Conservation (phyloP, 2,113 vertebrate species). For the Charadrius vociferus region DNA sequence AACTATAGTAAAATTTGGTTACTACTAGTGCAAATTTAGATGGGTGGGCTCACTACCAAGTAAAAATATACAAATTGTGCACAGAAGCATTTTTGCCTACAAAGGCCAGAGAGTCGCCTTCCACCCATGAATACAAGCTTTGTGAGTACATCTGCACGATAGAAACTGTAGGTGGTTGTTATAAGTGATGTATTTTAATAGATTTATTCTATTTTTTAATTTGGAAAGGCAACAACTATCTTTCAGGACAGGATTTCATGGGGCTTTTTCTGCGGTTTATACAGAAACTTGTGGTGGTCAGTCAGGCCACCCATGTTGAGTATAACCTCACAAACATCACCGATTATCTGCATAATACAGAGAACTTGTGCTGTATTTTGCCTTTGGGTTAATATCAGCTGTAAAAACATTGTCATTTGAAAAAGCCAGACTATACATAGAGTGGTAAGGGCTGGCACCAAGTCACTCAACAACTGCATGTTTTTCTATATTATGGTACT, state of each 20-base stretch:
- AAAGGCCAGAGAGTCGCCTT: not conserved
- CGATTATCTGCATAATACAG: not conserved
- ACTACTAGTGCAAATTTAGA: not conserved
- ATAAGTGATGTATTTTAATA: not conserved
- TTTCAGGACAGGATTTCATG: not conserved
- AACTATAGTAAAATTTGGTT: not conserved
- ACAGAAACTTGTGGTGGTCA: not conserved
- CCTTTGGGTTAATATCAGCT: slow-evolving; percentile 7
- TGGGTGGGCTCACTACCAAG: not conserved
- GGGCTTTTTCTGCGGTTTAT: not conserved
- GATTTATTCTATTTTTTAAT: not conserved
- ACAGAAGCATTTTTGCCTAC: not conserved
- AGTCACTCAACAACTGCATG: not conserved
- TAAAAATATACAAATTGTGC: not conserved
- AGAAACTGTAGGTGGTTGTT: not conserved
- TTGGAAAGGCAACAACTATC: not conserved
- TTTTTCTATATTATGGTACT: not conserved
- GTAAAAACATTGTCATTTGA: not conserved
- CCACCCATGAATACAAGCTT: not conserved
- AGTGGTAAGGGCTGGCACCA: not conserved
- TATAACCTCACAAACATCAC: not conserved
- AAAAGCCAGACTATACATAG: not conserved
- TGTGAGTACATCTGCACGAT: not conserved
- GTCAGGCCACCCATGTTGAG: not conserved
- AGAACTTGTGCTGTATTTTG: not conserved